These are phyloP conservation scores for Archaeoteleia sp. DNA, from an alignment of 2,888 invertebrate species.

Conservation along the genomic window DNA sequence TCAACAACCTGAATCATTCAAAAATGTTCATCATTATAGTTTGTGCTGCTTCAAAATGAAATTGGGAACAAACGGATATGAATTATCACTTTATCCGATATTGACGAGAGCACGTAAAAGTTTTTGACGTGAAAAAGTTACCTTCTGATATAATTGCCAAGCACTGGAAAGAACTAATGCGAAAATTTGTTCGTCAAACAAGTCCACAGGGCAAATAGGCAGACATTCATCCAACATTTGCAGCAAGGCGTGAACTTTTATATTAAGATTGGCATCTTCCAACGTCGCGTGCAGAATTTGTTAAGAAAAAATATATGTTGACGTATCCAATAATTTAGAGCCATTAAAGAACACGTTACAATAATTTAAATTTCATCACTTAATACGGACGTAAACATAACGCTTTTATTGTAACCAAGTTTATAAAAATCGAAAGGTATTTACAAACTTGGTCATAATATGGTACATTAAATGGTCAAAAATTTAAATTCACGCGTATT, in stretches of 20 bases:
- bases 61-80: slow-evolving; percentile 4
- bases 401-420: too few species aligned
- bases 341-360: slow-evolving; percentile 15
- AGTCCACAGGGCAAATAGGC: slow-evolving; percentile 44
- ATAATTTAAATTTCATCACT: slow-evolving; percentile 29
- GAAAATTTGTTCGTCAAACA: slow-evolving; percentile 36
- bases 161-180: slow-evolving; percentile 35
- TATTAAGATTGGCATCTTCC: slow-evolving; percentile 40
- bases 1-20: slow-evolving; percentile 18
- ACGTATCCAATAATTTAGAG: slow-evolving; percentile 24
- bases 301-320: slow-evolving; percentile 41
- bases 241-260: slow-evolving; percentile 44
- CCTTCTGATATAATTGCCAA: slow-evolving; percentile 41
- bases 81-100: slow-evolving; percentile 2
- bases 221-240: slow-evolving; percentile 46
- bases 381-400: too few species aligned
- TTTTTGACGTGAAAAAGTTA: slow-evolving; percentile 26
- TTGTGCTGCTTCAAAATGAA: neutral
- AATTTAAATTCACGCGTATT: too few species aligned
- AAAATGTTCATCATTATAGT: neutral
- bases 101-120: neutral
- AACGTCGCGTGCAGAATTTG: slow-evolving; percentile 39
- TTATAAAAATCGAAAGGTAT: too few species aligned
- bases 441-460: too few species aligned
- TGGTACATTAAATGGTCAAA: too few species aligned